Conservation (phyloP, 2,113 vertebrate genomes). For the Caranx melampygus region DNA sequence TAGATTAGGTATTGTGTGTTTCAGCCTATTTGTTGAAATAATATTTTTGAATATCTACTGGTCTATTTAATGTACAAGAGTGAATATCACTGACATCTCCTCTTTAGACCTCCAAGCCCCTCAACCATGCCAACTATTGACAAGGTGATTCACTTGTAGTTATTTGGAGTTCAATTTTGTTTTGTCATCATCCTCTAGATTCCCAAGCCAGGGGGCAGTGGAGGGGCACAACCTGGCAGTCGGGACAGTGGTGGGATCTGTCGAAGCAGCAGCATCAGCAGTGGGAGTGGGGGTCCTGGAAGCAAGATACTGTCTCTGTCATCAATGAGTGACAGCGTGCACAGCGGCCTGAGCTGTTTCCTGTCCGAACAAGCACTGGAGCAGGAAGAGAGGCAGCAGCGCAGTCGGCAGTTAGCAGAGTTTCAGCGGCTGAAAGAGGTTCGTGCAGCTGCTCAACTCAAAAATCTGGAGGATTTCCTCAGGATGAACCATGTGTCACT, state of each 20-base stretch:
- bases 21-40: too few species aligned
- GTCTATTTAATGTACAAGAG: too few species aligned
- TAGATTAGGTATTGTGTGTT: too few species aligned
- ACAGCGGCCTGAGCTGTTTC: conserved; percentile 89
- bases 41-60: too few species aligned
- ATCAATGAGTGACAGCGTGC: conserved; percentile 89
- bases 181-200: conserved; percentile 73
- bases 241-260: conserved; percentile 61
- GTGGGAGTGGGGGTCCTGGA: conserved; percentile 53
- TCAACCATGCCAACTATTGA: too few species aligned
- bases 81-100: too few species aligned
- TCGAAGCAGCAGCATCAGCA: conserved; percentile 79
- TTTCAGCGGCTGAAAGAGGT: conserved; percentile 89
- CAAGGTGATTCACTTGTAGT: too few species aligned
- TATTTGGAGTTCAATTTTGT: not conserved
- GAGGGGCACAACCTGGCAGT: conserved; percentile 47
- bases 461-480: conserved; percentile 94
- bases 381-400: conserved; percentile 84
- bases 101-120: too few species aligned
- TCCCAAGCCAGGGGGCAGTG: conserved; percentile 66
- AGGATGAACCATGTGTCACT: conserved; percentile 91
- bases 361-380: conserved; percentile 89
- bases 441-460: conserved; percentile 88
- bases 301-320: conserved; percentile 90
- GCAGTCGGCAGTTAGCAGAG: conserved; percentile 83